Conservation (phyloP, 2,113 vertebrate genomes). For the Thomomys bottae region DNA sequence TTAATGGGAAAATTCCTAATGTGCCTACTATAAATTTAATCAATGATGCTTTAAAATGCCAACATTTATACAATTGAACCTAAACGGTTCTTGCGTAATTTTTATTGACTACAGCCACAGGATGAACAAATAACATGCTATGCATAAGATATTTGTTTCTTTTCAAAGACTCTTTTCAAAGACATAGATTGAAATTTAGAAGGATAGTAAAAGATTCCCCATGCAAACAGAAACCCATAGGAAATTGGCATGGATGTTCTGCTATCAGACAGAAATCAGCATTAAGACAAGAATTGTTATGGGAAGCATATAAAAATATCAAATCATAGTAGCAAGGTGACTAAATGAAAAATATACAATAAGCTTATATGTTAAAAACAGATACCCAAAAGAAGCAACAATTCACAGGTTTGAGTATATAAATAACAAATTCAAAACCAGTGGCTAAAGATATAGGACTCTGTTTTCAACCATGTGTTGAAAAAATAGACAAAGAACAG, state of each 20-base stretch:
- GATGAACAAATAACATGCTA: neutral
- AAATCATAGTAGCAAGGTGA: neutral
- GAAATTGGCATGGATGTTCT: neutral
- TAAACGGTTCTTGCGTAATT: neutral
- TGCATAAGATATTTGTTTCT: neutral
- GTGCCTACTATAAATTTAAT: neutral
- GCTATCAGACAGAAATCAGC: neutral
- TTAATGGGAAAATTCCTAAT: neutral
- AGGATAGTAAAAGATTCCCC: neutral
- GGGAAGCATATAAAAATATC: neutral
- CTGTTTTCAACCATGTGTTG: neutral
- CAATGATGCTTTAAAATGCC: neutral
- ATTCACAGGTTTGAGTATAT: neutral
- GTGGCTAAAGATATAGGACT: neutral
- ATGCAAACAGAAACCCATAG: neutral
- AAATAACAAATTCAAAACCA: neutral
- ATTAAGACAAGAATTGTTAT: neutral
- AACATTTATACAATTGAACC: neutral
- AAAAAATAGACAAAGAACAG: neutral
- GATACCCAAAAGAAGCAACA: neutral
- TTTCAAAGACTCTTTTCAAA: conserved; percentile 1
- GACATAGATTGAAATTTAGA: neutral
- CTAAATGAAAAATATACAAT: neutral
- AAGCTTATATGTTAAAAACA: neutral
- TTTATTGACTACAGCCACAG: neutral